These are phyloP conservation scores for Laupala kohalensis DNA, from an alignment of 1,140 invertebrate genomes.

Conservation along the genomic window DNA sequence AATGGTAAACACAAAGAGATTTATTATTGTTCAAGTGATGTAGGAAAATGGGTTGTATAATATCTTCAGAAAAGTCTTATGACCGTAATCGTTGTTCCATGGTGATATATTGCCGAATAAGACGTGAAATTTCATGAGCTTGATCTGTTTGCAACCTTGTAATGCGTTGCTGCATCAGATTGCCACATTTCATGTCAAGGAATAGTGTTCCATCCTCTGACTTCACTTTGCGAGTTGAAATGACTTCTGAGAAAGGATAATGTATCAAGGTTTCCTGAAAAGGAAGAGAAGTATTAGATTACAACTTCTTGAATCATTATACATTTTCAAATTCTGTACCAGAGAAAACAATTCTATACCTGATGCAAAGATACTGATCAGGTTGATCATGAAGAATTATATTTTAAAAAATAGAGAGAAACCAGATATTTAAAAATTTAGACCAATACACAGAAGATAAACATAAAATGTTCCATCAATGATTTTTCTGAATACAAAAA, in stretches of 20 bases:
- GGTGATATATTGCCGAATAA: conserved; percentile 92
- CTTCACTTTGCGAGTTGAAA: conserved; percentile 84
- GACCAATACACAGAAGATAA: not conserved
- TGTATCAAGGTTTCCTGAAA: conserved; percentile 70
- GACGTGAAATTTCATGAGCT: conserved; percentile 84
- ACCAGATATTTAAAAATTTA: too few species aligned
- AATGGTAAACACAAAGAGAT: too few species aligned
- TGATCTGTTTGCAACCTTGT: conserved; percentile 93
- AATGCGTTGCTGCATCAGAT: conserved; percentile 89
- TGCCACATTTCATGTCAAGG: conserved; percentile 93
- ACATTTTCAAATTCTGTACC: not conserved
- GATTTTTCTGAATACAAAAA: not conserved
- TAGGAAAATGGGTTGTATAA: too few species aligned
- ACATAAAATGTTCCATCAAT: not conserved
- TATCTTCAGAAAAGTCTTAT: not conserved
- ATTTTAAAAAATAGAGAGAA: too few species aligned
- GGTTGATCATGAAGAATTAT: too few species aligned
- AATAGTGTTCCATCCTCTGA: conserved; percentile 87
- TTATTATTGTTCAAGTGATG: too few species aligned
- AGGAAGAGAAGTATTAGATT: not conserved
- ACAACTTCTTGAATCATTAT: not conserved
- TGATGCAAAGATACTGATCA: too few species aligned
- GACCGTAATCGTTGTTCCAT: conserved; percentile 47
- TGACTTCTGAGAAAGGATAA: conserved; percentile 88
- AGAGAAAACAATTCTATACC: not conserved